Base-by-base conservation (phyloP, 2,888 invertebrate genomes). In the Trachelus stipa region DNA sequence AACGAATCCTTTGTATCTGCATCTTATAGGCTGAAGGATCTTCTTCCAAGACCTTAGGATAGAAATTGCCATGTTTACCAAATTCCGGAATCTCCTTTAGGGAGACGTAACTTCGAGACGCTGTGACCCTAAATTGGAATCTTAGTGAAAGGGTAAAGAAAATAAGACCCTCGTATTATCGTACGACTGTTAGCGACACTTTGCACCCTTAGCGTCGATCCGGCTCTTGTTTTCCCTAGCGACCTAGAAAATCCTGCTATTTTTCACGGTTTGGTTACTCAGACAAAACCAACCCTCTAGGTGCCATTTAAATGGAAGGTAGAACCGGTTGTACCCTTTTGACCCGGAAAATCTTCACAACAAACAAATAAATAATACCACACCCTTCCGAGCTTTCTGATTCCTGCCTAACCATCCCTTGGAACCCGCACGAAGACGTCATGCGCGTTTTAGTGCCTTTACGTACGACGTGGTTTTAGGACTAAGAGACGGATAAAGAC, bases 361-460 rank as follows among this genome's bases (percentile, higher is more conserved):
- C 68, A 76, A 75, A 78, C 76, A 78, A 78, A 76, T 78, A 78
- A 76, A 78, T 78, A 78, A 78, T 56, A 69, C 71, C 31, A 30
- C 71, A 31, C 6, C 31, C 33, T 40, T 3, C 34, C 23, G 23
- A 56, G 56, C 23, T 23, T 9, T 9, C 56, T 23, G 15, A 9
- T 9, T 30, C n/a, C 4, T 34, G 33, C 23, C 30, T 34, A 34
- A 3, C 76, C 33, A 23, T 11, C 23, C 68, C 30, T 68, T 74
- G 69, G 34, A 74, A 74, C 56, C 9, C 56, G 9, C 23, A 56
- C 56, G 56, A 56, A 56, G 56, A 56, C 23, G 56, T 40, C 15
- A 40, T 2, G 40, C 40, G 15, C 6, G 15, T 15, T 15, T 40
- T 40, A 4, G 40, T 40, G 15, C 56, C 34, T 31, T 34, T 23